A percentile compares a stretch with the other conserved stretches of the same genome.
Evolutionary conservation across 2,888 invertebrate species (phyloP).

Genomic region (Chrysolina oricalcia): DNA sequence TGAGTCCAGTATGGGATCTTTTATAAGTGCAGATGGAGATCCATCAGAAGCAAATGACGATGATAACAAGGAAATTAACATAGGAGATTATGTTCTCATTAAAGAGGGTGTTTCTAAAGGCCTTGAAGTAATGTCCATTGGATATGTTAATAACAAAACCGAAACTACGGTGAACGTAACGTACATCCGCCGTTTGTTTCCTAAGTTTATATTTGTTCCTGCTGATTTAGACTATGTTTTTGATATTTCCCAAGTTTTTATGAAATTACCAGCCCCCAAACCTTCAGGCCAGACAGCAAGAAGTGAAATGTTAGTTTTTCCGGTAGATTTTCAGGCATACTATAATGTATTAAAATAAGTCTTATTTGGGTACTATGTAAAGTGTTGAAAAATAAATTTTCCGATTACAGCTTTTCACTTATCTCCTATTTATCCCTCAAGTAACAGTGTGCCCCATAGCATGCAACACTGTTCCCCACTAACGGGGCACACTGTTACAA

Average conservation of each 20-base stretch:
- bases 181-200: conserved; percentile 22
- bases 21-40: conserved; percentile 25
- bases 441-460: not conserved
- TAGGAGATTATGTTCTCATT: not conserved
- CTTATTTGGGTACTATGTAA: no score
- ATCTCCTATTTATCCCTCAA: not conserved
- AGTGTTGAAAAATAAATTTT: conserved; percentile 23
- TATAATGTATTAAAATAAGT: not conserved
- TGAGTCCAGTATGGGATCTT: conserved; percentile 29
- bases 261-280: conserved; percentile 23
- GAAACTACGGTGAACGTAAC: conserved; percentile 20
- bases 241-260: conserved; percentile 25
- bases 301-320: conserved; percentile 22
- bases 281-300: conserved; percentile 22
- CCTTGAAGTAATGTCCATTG: conserved; percentile 22
- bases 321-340: not conserved
- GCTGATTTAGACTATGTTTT: conserved; percentile 6
- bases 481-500: not conserved
- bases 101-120: not conserved
- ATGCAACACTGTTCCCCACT: not conserved
- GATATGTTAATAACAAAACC: conserved; percentile 22
- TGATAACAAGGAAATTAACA: not conserved
- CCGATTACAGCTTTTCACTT: conserved; percentile 9
- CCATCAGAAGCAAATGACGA: conserved; percentile 20
- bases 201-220: conserved; percentile 13